Percentiles rank a stretch among this genome's conserved stretches.
phyloP scores from a whole-genome alignment of 2,797 vertebrate genomes.

The Fringilla coelebs region DNA sequence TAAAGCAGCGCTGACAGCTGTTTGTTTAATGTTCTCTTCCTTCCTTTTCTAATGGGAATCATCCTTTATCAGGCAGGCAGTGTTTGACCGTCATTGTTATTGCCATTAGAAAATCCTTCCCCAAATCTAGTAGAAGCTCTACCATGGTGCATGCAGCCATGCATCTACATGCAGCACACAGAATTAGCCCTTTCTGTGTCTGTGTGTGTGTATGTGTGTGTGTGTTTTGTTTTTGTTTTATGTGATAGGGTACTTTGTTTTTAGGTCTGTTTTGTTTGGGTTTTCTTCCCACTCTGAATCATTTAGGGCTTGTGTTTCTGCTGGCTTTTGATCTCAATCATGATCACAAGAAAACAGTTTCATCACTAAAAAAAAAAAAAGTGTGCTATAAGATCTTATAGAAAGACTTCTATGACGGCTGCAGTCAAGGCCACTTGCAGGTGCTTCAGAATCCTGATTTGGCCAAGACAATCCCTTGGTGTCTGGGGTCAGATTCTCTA shows the following conservation, averaged over 20 bases:
- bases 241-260: neutral
- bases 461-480: neutral
- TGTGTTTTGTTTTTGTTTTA: neutral
- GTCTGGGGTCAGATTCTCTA: neutral
- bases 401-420: neutral
- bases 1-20: neutral
- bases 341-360: accelerated
- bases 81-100: neutral
- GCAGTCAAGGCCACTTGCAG: neutral
- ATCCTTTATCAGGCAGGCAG: neutral
- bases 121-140: neutral
- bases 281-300: neutral
- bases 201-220: neutral
- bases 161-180: neutral
- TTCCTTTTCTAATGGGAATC: neutral
- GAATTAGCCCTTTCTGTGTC: neutral
- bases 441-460: neutral
- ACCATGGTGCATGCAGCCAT: neutral
- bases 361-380: too few species aligned
- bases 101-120: neutral
- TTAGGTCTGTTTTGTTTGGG: neutral
- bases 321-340: neutral
- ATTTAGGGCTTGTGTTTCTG: neutral
- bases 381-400: neutral
- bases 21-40: neutral